phyloP scores from a whole-genome alignment of 2,888 invertebrate species.

The Notodonta dromedarius region DNA sequence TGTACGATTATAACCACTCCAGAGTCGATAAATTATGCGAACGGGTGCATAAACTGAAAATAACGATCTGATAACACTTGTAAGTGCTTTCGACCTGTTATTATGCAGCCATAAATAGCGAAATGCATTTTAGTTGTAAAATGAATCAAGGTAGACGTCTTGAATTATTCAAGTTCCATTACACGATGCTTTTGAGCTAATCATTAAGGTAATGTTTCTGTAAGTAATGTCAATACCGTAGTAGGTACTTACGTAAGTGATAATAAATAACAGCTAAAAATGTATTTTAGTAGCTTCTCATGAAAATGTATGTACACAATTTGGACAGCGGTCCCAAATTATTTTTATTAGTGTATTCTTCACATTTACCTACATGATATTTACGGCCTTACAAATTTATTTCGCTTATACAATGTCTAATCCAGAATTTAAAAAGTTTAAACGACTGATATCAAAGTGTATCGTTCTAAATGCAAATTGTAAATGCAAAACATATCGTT shows the following conservation, averaged over 20 bases:
- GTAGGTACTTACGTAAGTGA: no score
- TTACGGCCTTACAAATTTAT: no score
- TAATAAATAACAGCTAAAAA: no score
- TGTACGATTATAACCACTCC: not conserved
- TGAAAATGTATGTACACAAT: no score
- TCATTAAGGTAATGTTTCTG: not conserved
- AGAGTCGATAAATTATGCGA: constrained; percentile 5
- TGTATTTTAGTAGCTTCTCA: no score
- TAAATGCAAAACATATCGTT: constrained; percentile 35
- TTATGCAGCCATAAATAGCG: constrained; percentile 49
- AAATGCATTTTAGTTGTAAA: constrained; percentile 36
- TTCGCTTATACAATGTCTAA: no score
- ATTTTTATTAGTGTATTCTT: no score
- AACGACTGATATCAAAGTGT: constrained; percentile 27
- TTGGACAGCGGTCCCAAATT: no score
- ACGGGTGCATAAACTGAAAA: constrained; percentile 46
- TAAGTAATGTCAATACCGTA: no score
- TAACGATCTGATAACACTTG: constrained; percentile 48
- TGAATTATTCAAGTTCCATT: not conserved
- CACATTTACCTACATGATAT: no score
- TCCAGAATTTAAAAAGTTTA: no score
- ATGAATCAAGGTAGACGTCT: constrained; percentile 30
- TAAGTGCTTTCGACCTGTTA: constrained; percentile 44
- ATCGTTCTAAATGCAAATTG: constrained; percentile 58
- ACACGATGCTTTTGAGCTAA: not conserved